These are phyloP conservation scores for Aspidoscelis tigris DNA, from an alignment of 2,113 vertebrate species.

Conservation along the genomic window DNA sequence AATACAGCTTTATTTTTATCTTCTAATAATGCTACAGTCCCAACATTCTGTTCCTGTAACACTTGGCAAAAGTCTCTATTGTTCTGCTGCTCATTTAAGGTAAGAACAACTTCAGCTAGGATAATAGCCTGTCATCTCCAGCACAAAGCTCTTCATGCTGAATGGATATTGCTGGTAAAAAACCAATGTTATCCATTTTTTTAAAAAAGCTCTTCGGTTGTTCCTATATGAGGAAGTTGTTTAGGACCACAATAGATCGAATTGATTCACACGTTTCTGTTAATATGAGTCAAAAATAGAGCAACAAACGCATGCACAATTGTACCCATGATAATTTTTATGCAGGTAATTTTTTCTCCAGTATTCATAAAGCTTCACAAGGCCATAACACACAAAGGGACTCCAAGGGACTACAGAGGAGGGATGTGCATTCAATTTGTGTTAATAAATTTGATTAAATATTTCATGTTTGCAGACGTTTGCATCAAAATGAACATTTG, in stretches of 20 bases:
- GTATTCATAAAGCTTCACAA: neutral
- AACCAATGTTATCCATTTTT: neutral
- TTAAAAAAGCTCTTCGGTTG: too few species aligned
- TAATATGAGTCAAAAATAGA: too few species aligned
- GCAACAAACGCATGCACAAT: neutral
- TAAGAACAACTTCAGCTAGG: neutral
- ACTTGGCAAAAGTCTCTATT: neutral
- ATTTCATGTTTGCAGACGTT: too few species aligned
- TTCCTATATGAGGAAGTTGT: too few species aligned
- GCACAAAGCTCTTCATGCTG: neutral
- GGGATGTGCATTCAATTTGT: too few species aligned
- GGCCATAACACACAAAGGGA: neutral
- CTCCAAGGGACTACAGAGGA: too few species aligned
- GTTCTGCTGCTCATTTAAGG: neutral
- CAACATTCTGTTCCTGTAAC: constrained; percentile 2
- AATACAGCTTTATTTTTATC: neutral
- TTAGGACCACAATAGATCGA: too few species aligned
- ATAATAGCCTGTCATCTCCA: neutral
- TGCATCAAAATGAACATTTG: too few species aligned
- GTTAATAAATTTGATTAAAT: too few species aligned
- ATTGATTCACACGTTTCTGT: neutral
- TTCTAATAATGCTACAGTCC: neutral
- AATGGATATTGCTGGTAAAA: neutral
- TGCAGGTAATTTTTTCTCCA: neutral
- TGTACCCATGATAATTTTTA: neutral